These are phyloP conservation scores for Oceanites oceanicus DNA, from an alignment of 2,113 vertebrate genomes.

Conservation along the genomic window DNA sequence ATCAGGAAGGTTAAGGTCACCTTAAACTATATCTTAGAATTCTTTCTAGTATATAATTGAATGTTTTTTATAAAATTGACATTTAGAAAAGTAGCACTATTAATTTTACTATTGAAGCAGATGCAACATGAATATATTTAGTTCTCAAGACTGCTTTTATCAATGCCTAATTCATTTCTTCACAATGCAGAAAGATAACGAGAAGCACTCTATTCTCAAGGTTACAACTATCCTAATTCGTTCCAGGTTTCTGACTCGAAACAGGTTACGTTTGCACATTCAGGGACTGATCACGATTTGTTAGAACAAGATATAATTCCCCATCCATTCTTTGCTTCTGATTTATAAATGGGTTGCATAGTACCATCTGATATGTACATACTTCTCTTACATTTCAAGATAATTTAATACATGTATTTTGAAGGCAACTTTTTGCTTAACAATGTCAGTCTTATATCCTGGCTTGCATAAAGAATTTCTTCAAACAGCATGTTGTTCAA, in stretches of 20 bases:
- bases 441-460: not conserved
- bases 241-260: not conserved
- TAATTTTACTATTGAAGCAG: not conserved
- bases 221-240: not conserved
- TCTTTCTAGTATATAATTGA: not conserved
- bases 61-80: not conserved
- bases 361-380: not conserved
- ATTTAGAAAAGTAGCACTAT: not conserved
- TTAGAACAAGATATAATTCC: not conserved
- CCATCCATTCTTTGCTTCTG: not conserved
- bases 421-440: conserved; percentile 2
- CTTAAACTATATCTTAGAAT: not conserved
- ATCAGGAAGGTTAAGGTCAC: not conserved
- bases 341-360: not conserved
- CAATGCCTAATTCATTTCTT: not conserved
- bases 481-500: not conserved
- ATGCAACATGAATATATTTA: not conserved
- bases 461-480: not conserved
- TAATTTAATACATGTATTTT: not conserved
- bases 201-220: not conserved
- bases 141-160: not conserved
- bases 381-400: not conserved
- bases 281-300: not conserved
- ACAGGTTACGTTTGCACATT: not conserved
- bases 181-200: not conserved